Evolutionary conservation across 2,888 invertebrate species (phyloP).

Genomic region (Sussaba pulchella): DNA sequence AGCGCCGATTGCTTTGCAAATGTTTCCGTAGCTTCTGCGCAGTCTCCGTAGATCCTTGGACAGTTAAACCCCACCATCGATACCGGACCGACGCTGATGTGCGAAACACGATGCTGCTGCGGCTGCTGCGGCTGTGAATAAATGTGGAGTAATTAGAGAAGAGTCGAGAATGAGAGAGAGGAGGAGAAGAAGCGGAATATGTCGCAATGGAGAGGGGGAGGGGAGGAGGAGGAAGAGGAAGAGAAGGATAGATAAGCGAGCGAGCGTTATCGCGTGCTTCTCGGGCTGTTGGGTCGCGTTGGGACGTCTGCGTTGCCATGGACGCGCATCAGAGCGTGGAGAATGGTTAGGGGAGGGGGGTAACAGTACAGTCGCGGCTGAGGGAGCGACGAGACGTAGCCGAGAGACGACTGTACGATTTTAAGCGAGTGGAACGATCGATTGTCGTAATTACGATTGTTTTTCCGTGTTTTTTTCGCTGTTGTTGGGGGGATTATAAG

Average conservation of each 20-base stretch:
- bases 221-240: conserved; percentile 43
- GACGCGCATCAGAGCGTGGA: conserved; percentile 26
- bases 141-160: conserved; percentile 80
- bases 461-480: too few species aligned
- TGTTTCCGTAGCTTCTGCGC: conserved; percentile 12
- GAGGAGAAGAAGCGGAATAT: too few species aligned
- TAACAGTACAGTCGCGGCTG: too few species aligned
- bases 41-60: conserved; percentile 35
- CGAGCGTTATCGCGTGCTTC: conserved; percentile 61
- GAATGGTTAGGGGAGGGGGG: conserved; percentile 53
- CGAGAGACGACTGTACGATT: too few species aligned
- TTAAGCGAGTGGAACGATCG: too few species aligned
- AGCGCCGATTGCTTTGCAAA: conserved; percentile 30
- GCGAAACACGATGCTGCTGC: conserved; percentile 54
- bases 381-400: too few species aligned
- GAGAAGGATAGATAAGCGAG: conserved; percentile 16
- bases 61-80: too few species aligned
- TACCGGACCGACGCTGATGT: conserved; percentile 63
- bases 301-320: conserved; percentile 7
- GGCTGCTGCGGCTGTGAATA: conserved; percentile 74
- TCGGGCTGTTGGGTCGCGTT: conserved; percentile 31
- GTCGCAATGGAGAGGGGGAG: conserved; percentile 19
- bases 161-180: conserved; percentile 41
- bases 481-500: too few species aligned
- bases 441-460: too few species aligned